A percentile compares a stretch with the other conserved stretches of the same genome.
Conservation (phyloP, 2,888 invertebrate species). For the Drosophila leonis region DNA sequence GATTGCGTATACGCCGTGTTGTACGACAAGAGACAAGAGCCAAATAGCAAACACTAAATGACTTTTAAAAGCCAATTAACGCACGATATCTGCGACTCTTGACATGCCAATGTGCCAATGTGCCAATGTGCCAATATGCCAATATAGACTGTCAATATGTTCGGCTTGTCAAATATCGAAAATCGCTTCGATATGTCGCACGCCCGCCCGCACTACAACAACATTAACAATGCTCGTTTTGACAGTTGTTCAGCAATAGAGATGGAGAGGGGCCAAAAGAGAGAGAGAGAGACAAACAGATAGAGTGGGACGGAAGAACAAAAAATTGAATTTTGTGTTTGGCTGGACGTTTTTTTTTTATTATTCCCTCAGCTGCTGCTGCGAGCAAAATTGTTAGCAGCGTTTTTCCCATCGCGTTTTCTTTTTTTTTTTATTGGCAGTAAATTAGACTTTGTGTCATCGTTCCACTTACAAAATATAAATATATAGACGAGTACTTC, state of each 20-base stretch:
- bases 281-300: neutral
- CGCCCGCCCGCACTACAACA: conserved; percentile 26
- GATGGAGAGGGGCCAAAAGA: neutral
- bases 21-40: conserved; percentile 19
- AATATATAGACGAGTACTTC: conserved; percentile 30
- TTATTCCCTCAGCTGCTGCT: conserved; percentile 21
- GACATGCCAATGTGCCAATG: conserved; percentile 50
- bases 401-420: conserved; percentile 41
- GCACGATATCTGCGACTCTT: conserved; percentile 46
- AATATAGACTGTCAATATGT: conserved; percentile 48
- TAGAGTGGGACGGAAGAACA: neutral
- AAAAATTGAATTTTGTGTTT: conserved; percentile 41
- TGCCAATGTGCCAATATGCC: conserved; percentile 24
- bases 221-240: conserved; percentile 36
- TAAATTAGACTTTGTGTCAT: conserved; percentile 63
- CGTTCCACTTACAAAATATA: conserved; percentile 50
- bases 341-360: conserved; percentile 35
- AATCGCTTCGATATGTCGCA: conserved; percentile 45
- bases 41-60: conserved; percentile 57
- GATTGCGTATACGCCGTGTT: conserved; percentile 57
- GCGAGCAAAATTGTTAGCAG: conserved; percentile 18
- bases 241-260: conserved; percentile 38
- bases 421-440: conserved; percentile 52
- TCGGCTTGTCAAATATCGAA: conserved; percentile 41
- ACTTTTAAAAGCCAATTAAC: conserved; percentile 74